A percentile compares a stretch with the other conserved stretches of the same genome.
Evolutionary conservation across 2,797 vertebrate genomes (phyloP).

Genomic region (Chelidonichthys spinosus): DNA sequence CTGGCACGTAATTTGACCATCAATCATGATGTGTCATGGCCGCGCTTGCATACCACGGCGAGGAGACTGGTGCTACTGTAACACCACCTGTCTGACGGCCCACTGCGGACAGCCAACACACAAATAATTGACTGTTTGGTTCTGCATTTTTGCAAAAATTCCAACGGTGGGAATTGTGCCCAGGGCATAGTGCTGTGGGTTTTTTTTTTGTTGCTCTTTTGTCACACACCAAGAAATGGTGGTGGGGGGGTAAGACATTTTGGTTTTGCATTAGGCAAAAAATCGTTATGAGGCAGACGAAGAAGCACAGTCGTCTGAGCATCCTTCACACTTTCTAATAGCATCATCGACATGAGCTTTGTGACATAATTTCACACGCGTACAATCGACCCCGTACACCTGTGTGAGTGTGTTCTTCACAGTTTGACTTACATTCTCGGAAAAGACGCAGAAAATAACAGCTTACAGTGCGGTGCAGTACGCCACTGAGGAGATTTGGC

Average conservation of each 20-base stretch:
- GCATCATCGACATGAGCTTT: conserved; percentile 40
- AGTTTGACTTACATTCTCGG: conserved; percentile 74
- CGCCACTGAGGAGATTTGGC: conserved; percentile 50
- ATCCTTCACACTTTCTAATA: conserved; percentile 26
- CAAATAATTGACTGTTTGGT: conserved; percentile 58
- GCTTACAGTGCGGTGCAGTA: conserved; percentile 59
- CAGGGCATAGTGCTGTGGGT: conserved; percentile 1
- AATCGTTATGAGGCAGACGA: conserved; percentile 7
- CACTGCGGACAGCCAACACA: conserved; percentile 27
- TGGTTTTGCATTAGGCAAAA: conserved; percentile 27
- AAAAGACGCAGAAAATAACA: conserved; percentile 47
- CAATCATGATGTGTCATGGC: conserved; percentile 47
- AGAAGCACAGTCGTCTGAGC: conserved; percentile 30
- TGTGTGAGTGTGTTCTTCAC: conserved; percentile 63
- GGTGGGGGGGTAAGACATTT: conserved; percentile 32
- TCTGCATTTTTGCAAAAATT: conserved; percentile 71
- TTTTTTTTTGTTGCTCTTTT: conserved; percentile 6
- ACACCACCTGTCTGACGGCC: conserved; percentile 65
- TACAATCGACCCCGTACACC: conserved; percentile 57
- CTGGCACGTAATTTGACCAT: conserved; percentile 53
- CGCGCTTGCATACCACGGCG: conserved; percentile 44
- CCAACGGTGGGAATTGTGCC: conserved; percentile 36
- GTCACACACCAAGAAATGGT: conserved; percentile 27
- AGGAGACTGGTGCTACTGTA: conserved; percentile 55
- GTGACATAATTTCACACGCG: conserved; percentile 51